A percentile compares a stretch with the other conserved stretches of the same genome.
Conservation (phyloP, 2,888 invertebrate species). For the Coremacera marginata region DNA sequence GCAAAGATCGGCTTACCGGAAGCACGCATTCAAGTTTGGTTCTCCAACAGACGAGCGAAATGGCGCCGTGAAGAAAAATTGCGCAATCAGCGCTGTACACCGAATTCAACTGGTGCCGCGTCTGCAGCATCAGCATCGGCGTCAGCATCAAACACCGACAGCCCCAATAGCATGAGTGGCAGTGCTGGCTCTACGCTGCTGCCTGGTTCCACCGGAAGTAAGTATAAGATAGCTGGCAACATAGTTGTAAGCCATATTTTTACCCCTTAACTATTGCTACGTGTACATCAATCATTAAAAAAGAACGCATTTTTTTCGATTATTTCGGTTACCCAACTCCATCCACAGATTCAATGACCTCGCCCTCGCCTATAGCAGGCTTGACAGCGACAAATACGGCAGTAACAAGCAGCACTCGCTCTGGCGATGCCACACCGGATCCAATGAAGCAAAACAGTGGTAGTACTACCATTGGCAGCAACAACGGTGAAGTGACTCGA, state of each 20-base stretch:
- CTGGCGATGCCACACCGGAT: conserved; percentile 29
- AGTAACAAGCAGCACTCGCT: conserved; percentile 41
- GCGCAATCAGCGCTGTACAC: conserved; percentile 84
- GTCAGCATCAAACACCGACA: conserved; percentile 53
- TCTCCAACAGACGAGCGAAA: conserved; percentile 97
- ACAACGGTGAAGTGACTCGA: conserved; percentile 50
- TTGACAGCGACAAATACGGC: conserved; percentile 24
- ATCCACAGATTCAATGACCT: conserved; percentile 52
- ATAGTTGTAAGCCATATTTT: neutral
- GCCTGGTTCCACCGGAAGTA: conserved; percentile 50
- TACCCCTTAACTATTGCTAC: neutral
- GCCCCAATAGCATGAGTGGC: conserved; percentile 56
- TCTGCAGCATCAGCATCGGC: conserved; percentile 52
- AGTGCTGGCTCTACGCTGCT: conserved; percentile 44
- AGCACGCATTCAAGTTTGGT: conserved; percentile 89
- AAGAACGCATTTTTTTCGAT: conserved; percentile 48
- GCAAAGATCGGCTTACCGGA: conserved; percentile 93
- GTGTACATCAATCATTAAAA: conserved; percentile 40
- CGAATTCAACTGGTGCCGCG: conserved; percentile 62
- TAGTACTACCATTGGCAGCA: conserved; percentile 17
- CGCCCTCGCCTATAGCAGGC: conserved; percentile 38
- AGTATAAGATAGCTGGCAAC: conserved; percentile 41
- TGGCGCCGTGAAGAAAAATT: conserved; percentile 99
- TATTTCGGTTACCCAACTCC: conserved; percentile 47
- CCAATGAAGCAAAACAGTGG: neutral